Conservation (phyloP, 2,888 invertebrate genomes). For the Agonopterix alstromeriana region DNA sequence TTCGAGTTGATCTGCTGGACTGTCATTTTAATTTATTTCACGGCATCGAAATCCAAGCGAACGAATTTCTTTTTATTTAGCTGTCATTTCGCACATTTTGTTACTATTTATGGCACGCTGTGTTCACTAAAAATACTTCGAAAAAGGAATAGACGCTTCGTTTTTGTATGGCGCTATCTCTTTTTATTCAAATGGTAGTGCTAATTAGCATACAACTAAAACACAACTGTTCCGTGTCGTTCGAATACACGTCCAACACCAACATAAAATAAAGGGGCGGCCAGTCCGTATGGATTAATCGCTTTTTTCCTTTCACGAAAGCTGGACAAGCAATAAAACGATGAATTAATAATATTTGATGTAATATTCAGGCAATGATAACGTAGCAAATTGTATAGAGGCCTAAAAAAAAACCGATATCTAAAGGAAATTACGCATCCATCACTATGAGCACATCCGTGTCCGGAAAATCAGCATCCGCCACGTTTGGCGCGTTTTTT, state of each 20-base stretch:
- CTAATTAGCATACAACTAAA: background rate
- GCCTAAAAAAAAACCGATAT: too few relatives aligned
- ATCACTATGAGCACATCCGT: too few relatives aligned
- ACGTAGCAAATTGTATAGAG: too few relatives aligned
- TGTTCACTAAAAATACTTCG: background rate
- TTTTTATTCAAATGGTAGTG: background rate
- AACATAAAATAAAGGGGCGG: too few relatives aligned
- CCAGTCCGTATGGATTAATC: too few relatives aligned
- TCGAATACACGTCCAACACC: conserved; percentile 3
- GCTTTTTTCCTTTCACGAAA: too few relatives aligned
- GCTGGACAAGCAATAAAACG: too few relatives aligned
- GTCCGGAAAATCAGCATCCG: too few relatives aligned
- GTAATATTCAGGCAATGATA: too few relatives aligned
- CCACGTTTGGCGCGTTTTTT: too few relatives aligned
- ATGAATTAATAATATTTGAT: too few relatives aligned
- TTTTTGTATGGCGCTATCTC: conserved; percentile 13
- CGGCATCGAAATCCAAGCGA: conserved; percentile 62
- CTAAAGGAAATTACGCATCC: too few relatives aligned
- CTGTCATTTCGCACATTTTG: conserved; percentile 26
- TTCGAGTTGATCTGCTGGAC: conserved; percentile 71
- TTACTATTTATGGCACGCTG: background rate
- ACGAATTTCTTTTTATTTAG: conserved; percentile 59
- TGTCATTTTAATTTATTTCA: conserved; percentile 77
- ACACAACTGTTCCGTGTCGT: background rate
- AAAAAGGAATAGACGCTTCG: background rate